Evolutionary conservation across 2,888 invertebrate genomes (phyloP).

Genomic region (Leptodirus hochenwartii): DNA sequence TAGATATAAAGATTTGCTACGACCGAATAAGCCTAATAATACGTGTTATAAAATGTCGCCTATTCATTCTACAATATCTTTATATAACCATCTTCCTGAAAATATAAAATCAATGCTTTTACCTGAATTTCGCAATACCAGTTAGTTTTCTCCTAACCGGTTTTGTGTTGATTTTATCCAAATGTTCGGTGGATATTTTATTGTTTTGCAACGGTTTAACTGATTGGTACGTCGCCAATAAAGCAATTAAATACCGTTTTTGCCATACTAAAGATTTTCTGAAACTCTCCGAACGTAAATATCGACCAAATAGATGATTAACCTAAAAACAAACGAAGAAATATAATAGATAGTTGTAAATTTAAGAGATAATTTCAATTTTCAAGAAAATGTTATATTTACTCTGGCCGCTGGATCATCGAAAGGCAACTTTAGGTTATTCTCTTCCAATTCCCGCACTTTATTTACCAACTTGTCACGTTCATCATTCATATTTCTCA

Average conservation of each 20-base stretch:
- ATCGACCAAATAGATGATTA: constrained; percentile 44
- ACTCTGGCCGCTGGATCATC: constrained; percentile 22
- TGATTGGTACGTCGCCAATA: constrained; percentile 30
- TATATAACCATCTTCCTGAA: too few species aligned
- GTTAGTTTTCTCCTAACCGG: constrained; percentile 7
- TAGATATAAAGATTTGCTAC: too few species aligned
- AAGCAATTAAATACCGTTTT: constrained; percentile 67
- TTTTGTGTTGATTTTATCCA: background rate
- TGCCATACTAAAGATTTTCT: constrained; percentile 80
- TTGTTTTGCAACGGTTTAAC: constrained; percentile 6
- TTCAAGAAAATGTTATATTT: constrained; percentile 2
- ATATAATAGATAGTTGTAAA: constrained; percentile 4
- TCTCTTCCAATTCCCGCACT: constrained; percentile 26
- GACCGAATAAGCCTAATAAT: too few species aligned
- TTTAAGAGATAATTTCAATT: constrained; percentile 1
- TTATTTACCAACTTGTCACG: constrained; percentile 29
- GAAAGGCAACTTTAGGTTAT: constrained; percentile 17
- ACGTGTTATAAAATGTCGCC: too few species aligned
- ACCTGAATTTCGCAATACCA: constrained; percentile 11
- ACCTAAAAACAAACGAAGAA: constrained; percentile 25
- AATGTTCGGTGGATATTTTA: constrained; percentile 4
- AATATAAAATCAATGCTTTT: too few species aligned
- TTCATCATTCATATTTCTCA: constrained; percentile 27
- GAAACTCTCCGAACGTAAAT: constrained; percentile 65
- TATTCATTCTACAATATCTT: too few species aligned